Evolutionary conservation across 2,113 vertebrate species (phyloP).

Genomic region (Loxodonta africana): DNA sequence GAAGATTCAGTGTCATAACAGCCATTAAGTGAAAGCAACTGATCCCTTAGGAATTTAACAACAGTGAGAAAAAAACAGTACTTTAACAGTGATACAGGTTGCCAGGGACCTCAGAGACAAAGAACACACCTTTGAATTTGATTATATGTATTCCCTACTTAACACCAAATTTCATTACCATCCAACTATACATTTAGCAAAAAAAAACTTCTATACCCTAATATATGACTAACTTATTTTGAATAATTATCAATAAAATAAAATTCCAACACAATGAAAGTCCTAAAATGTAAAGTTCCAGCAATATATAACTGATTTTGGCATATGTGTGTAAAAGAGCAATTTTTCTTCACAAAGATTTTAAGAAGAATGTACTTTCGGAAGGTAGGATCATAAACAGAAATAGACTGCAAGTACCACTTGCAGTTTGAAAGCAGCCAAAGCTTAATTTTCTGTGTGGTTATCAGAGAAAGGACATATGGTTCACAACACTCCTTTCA

Average conservation of each 20-base stretch:
- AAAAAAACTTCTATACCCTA: background rate
- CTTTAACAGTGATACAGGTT: too few relatives aligned
- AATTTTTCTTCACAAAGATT: constrained; percentile 3
- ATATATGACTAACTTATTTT: background rate
- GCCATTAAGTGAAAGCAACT: background rate
- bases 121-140: background rate
- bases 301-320: background rate
- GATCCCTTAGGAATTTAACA: background rate
- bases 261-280: background rate
- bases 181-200: background rate
- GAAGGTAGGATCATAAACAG: background rate
- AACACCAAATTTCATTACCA: background rate
- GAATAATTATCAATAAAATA: constrained; percentile 13
- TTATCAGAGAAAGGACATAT: background rate
- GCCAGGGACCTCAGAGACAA: background rate
- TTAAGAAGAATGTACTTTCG: background rate
- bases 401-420: background rate
- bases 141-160: background rate
- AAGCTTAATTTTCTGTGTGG: background rate
- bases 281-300: background rate
- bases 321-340: background rate
- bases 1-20: background rate
- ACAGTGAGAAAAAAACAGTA: background rate
- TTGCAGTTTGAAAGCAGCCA: background rate
- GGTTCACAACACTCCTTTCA: background rate